A percentile compares a stretch with the other conserved stretches of the same genome.
Conservation (phyloP, 2,113 vertebrate genomes). For the Callithrix jacchus region DNA sequence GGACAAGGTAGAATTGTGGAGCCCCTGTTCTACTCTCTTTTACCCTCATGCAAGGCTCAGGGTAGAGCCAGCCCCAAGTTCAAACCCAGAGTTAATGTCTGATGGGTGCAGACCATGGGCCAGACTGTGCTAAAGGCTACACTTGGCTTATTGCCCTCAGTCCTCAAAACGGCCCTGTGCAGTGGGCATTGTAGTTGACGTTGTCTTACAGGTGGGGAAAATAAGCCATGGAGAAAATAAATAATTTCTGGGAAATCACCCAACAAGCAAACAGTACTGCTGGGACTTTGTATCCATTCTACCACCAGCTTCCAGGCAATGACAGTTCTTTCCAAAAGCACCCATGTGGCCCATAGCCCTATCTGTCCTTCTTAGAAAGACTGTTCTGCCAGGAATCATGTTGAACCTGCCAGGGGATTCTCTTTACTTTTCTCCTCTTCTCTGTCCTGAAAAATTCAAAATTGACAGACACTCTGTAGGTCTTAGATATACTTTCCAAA, state of each 20-base stretch:
- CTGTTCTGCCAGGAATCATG: neutral
- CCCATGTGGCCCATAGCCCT: fast-evolving
- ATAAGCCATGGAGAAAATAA: neutral
- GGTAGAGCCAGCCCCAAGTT: neutral
- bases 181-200: neutral
- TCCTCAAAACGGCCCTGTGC: neutral
- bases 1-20: too few species aligned
- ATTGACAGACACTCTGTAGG: fast-evolving
- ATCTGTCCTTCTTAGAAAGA: neutral
- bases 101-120: neutral
- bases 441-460: neutral
- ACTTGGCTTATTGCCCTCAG: fast-evolving
- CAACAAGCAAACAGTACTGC: too few species aligned
- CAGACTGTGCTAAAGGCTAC: too few species aligned
- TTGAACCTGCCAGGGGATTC: neutral
- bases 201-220: neutral
- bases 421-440: neutral
- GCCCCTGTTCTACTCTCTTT: too few species aligned
- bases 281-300: neutral
- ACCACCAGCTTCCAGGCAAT: neutral
- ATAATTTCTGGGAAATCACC: neutral
- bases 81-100: too few species aligned
- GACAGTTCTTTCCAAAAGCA: neutral
- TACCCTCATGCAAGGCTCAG: fast-evolving
- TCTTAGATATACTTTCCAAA: too few species aligned